Base-by-base conservation (phyloP, 1,140 invertebrate species). In the Drosophila tropicalis region DNA sequence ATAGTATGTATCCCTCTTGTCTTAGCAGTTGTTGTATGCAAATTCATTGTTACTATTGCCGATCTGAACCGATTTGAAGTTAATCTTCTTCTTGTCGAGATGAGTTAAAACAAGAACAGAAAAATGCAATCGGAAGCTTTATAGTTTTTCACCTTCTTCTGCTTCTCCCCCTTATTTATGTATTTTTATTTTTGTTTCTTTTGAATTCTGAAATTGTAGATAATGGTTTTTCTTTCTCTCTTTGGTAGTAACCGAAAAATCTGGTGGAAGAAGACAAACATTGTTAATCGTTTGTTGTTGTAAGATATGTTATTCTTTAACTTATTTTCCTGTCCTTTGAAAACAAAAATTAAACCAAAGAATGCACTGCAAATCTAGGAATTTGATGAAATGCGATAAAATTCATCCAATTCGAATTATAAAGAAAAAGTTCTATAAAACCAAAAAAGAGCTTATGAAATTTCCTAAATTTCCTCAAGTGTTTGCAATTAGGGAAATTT, bases 221-320 rank as follows among this genome's bases (percentile, higher is more conserved):
- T 79, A 80, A 63, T 51, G 44, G 19, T 54, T 74, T 77, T 57
- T 76, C 47, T 69, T 80, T 10, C 12, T 12, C 36, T 60, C 63
- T 36, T 76, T 67, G 84, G 83, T 87, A 84, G 83, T 87, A 89
- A 47, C 80, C 67, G 82, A 85, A 83, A 67, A 80, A 79, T 73
- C 72, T 83, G 83, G 79, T 83, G 83, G 83, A 86, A 86, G 82
- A 79, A 66, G 82, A 55, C 62, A 47, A 25, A 72, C 64, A 64
- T 47, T 64, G 40, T 66, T 54, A 63, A 64, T 67, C 62, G 64
- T 64, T 72, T 15, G 32, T 41, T 67, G 56, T 79, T 54, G 61
- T 69, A 72, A 83, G 83, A 87, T 86, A 87, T 86, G 82, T 87
- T 67, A 72, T 67, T 66, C 62, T 39, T 77, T 55, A 64, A 55